A percentile compares a stretch with the other conserved stretches of the same genome.
phyloP scores from a whole-genome alignment of 2,888 invertebrate species.

The Leptura quadrifasciata region DNA sequence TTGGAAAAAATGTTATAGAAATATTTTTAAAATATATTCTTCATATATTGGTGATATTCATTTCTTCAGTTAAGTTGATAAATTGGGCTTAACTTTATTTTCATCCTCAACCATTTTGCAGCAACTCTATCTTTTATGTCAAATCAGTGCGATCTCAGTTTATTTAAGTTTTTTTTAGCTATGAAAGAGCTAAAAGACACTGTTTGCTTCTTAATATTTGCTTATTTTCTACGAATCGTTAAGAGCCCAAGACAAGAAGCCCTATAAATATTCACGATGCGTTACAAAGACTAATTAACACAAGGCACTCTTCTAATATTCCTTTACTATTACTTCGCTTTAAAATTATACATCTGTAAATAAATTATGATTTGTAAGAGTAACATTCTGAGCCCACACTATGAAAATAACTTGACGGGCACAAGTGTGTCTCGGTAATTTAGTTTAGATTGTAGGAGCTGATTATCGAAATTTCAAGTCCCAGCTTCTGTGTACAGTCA shows the following conservation, averaged over 20 bases:
- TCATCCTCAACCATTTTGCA: no score
- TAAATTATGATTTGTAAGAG: slow-evolving; percentile 14
- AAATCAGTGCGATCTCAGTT: no score
- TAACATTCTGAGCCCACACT: slow-evolving; percentile 53
- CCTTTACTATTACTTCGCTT: neutral
- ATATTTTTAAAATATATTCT: no score
- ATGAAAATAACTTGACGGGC: slow-evolving; percentile 51
- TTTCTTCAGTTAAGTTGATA: no score
- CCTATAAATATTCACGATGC: neutral
- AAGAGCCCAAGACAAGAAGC: neutral
- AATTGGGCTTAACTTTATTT: no score
- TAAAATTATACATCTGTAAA: slow-evolving; percentile 8
- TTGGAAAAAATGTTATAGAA: no score
- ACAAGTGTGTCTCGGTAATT: slow-evolving; percentile 57
- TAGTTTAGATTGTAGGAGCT: slow-evolving; percentile 55
- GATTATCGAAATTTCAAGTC: slow-evolving; percentile 56
- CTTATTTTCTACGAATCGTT: neutral
- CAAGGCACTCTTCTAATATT: neutral
- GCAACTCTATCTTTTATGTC: no score
- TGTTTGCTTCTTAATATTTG: no score
- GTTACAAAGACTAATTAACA: neutral
- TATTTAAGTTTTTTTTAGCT: no score
- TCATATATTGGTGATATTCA: no score
- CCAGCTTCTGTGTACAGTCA: slow-evolving; percentile 33
- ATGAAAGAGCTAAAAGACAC: no score